Percentiles rank a stretch among this genome's conserved stretches.
phyloP scores from a whole-genome alignment of 2,113 vertebrate species.

The Harpagus bidentatus region DNA sequence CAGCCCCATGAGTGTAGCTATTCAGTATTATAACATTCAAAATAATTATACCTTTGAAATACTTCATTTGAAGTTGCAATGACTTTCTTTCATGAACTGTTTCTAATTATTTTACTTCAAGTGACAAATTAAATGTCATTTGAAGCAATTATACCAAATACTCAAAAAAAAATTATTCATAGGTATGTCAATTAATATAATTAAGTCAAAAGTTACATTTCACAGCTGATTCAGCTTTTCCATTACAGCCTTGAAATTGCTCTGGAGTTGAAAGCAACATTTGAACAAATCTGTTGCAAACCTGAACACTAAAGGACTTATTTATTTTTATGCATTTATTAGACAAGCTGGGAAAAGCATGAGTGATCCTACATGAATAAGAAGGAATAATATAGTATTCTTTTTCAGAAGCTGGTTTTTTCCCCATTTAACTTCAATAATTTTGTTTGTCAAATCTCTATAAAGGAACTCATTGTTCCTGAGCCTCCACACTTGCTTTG shows the following conservation, averaged over 20 bases:
- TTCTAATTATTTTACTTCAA: conserved; percentile 76
- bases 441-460: conserved; percentile 1
- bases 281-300: conserved; percentile 25
- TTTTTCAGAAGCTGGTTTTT: background rate
- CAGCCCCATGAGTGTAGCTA: background rate
- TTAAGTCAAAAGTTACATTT: conserved; percentile 66
- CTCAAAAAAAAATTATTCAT: conserved; percentile 68
- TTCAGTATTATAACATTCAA: conserved; percentile 51
- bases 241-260: conserved; percentile 18
- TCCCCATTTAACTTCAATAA: background rate
- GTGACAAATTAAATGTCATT: conserved; percentile 78
- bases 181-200: conserved; percentile 74
- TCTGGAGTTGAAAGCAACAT: conserved; percentile 13
- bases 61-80: conserved; percentile 69
- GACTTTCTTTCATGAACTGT: conserved; percentile 72
- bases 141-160: conserved; percentile 73
- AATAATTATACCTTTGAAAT: conserved; percentile 74
- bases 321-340: conserved; percentile 13
- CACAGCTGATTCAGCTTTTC: conserved; percentile 62
- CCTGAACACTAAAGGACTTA: background rate
- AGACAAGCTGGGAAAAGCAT: background rate
- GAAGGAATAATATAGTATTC: background rate
- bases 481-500: background rate
- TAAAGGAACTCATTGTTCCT: background rate
- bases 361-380: background rate